Percentiles rank a stretch among this genome's conserved stretches.
Conservation (phyloP, 2,113 vertebrate genomes). For the Platichthys stellatus region DNA sequence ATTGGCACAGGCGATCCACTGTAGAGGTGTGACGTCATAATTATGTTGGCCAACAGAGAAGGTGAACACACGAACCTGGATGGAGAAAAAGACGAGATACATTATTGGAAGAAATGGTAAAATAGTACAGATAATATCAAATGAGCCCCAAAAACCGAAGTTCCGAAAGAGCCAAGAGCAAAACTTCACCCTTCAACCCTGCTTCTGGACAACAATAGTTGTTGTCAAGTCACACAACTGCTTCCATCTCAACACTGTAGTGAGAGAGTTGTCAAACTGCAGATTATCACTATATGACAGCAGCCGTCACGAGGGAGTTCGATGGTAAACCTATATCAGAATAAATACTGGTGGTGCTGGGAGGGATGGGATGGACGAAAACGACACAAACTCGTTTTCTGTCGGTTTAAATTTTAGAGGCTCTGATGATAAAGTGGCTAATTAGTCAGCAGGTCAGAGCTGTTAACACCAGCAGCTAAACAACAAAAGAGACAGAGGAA, state of each 20-base stretch:
- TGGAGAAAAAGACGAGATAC: slow-evolving; percentile 1
- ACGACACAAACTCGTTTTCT: slow-evolving; percentile 37
- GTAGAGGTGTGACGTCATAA: slow-evolving; percentile 95
- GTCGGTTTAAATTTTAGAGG: slow-evolving; percentile 50
- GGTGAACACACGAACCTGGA: slow-evolving; percentile 92
- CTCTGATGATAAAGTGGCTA: slow-evolving; percentile 73
- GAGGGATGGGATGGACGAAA: slow-evolving; percentile 10
- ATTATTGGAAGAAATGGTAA: background rate
- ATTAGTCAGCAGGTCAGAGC: slow-evolving; percentile 75
- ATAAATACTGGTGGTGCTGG: slow-evolving; percentile 31
- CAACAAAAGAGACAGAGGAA: slow-evolving; percentile 42
- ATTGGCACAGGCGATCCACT: slow-evolving; percentile 98
- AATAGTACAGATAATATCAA: background rate
- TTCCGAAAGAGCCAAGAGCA: background rate
- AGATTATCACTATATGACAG: slow-evolving; percentile 58
- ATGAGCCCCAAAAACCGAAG: background rate
- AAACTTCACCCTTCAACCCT: too few species aligned
- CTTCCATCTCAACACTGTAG: slow-evolving; percentile 12
- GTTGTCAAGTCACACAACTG: slow-evolving; percentile 24
- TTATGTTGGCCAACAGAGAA: slow-evolving; percentile 98
- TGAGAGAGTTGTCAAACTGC: slow-evolving; percentile 46
- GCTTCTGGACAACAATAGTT: slow-evolving; percentile 4
- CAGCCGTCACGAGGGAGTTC: slow-evolving; percentile 25
- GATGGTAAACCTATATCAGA: slow-evolving; percentile 29
- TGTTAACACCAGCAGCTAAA: slow-evolving; percentile 66